Evolutionary conservation across 1,140 invertebrate genomes (phyloP).

Genomic region (Papilio glaucus): DNA sequence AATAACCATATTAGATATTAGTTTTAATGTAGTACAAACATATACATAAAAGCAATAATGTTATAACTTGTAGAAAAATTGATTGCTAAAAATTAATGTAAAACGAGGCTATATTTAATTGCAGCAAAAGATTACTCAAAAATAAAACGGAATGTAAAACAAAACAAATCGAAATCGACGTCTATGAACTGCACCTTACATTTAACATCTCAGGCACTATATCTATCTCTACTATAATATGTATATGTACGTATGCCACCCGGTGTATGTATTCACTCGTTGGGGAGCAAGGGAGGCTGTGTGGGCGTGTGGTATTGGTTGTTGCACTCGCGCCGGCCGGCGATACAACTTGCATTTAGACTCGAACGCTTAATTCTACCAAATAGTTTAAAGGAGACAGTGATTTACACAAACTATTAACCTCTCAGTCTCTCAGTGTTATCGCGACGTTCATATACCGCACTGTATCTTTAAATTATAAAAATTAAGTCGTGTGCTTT

Average conservation of each 20-base stretch:
- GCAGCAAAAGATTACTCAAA: background rate
- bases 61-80: background rate
- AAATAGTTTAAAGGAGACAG: conserved; percentile 65
- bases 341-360: conserved; percentile 58
- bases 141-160: conserved; percentile 43
- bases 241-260: conserved; percentile 51
- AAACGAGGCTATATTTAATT: background rate
- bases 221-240: conserved; percentile 57
- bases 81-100: background rate
- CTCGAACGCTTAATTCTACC: conserved; percentile 58
- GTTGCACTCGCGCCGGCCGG: conserved; percentile 63
- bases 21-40: too few relatives aligned
- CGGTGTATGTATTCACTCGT: conserved; percentile 58
- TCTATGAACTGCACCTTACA: conserved; percentile 56
- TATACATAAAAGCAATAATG: too few relatives aligned
- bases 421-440: conserved; percentile 55
- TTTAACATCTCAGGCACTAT: conserved; percentile 42
- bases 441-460: conserved; percentile 38
- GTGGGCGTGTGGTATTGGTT: conserved; percentile 71
- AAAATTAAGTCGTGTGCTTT: conserved; percentile 30
- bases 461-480: conserved; percentile 11
- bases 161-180: conserved; percentile 48
- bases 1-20: too few relatives aligned
- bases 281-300: conserved; percentile 72
- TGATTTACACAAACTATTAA: conserved; percentile 60